These are phyloP conservation scores for Pycnonotus jocosus DNA, from an alignment of 2,113 vertebrate species.

Conservation along the genomic window DNA sequence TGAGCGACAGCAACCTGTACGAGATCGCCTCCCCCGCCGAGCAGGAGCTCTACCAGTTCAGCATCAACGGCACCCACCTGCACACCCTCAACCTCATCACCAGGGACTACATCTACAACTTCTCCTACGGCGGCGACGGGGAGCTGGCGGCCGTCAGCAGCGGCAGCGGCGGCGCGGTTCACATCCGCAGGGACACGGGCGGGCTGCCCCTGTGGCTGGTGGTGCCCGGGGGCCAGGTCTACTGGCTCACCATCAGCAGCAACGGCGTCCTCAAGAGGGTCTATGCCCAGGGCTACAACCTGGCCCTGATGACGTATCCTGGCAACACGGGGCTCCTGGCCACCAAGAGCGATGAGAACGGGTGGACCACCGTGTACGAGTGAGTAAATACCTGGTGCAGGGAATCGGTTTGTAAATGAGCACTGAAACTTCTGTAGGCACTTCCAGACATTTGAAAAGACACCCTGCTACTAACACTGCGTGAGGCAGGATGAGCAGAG, in stretches of 20 bases:
- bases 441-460: neutral
- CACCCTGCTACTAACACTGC: neutral
- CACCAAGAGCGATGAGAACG: conserved; percentile 95
- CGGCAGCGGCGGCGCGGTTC: conserved; percentile 81
- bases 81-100: conserved; percentile 93
- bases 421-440: neutral
- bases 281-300: conserved; percentile 91
- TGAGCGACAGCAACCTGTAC: conserved; percentile 77
- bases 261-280: conserved; percentile 91
- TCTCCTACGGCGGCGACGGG: conserved; percentile 85
- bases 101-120: conserved; percentile 91
- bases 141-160: conserved; percentile 79
- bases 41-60: conserved; percentile 95
- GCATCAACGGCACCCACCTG: conserved; percentile 88
- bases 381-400: conserved; percentile 69
- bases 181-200: conserved; percentile 86
- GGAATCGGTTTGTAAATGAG: neutral
- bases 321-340: conserved; percentile 91
- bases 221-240: conserved; percentile 89
- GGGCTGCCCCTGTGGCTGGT: conserved; percentile 92
- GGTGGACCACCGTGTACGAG: conserved; percentile 97
- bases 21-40: conserved; percentile 92
- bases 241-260: conserved; percentile 94
- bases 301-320: conserved; percentile 93
- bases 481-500: neutral